Percentiles rank a stretch among this genome's conserved stretches.
Conservation (phyloP, 2,797 vertebrate species). For the Coregonus sp. region DNA sequence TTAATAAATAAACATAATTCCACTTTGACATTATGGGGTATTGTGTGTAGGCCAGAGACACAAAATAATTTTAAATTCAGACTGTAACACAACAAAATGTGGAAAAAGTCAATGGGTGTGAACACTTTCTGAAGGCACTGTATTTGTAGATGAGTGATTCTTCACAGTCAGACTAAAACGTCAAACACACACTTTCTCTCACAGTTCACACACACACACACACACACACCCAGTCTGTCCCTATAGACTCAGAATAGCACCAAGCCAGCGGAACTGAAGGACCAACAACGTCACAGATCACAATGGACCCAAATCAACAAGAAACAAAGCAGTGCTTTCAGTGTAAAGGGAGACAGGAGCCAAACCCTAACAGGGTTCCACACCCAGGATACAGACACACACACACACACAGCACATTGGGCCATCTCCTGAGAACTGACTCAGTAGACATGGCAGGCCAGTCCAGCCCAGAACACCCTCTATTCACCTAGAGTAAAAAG, state of each 20-base stretch:
- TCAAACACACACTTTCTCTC: conserved; percentile 2
- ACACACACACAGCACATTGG: background rate
- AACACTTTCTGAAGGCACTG: no score
- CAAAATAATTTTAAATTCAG: no score
- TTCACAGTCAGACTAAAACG: background rate
- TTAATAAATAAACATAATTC: no score
- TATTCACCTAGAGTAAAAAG: conserved; percentile 15
- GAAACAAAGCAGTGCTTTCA: conserved; percentile 28
- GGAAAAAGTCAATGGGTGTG: no score
- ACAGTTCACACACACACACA: conserved; percentile 16
- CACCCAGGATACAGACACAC: background rate
- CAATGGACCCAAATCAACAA: conserved; percentile 37
- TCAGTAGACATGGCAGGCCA: conserved; percentile 4
- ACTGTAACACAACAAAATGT: no score
- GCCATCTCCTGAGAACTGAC: conserved; percentile 23
- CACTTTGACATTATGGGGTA: no score
- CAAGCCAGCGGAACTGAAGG: background rate
- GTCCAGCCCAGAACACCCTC: background rate
- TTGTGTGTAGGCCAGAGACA: no score
- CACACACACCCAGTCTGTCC: conserved; percentile 18
- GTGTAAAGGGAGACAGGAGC: conserved; percentile 24
- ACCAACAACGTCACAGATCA: conserved; percentile 23
- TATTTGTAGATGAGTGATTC: background rate
- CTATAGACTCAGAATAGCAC: conserved; percentile 6
- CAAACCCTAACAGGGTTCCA: conserved; percentile 46